Evolutionary conservation across 2,797 vertebrate species (phyloP).

Genomic region (Salarias fasciatus): DNA sequence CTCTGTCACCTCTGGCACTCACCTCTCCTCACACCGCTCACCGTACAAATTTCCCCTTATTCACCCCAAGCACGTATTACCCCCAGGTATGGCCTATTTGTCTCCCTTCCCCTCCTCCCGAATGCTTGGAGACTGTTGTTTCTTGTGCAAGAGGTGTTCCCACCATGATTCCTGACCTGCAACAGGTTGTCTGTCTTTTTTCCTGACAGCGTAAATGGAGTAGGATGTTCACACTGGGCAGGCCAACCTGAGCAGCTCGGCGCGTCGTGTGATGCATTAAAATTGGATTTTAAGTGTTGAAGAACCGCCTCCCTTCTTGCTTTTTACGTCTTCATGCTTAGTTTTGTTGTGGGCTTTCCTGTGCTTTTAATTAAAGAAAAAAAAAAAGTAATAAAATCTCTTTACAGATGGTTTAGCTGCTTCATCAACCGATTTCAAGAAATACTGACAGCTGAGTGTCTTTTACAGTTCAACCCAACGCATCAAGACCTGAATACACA

Average conservation of each 20-base stretch:
- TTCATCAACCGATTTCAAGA: slow-evolving; percentile 14
- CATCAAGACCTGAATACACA: slow-evolving; percentile 93
- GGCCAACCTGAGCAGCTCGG: slow-evolving; percentile 7
- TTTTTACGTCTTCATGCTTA: slow-evolving; percentile 3
- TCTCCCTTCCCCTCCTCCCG: slow-evolving; percentile 8
- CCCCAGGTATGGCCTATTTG: slow-evolving; percentile 6
- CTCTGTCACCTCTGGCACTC: slow-evolving; percentile 22
- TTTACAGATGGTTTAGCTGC: slow-evolving; percentile 14
- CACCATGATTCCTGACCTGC: slow-evolving; percentile 38
- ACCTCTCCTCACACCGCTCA: slow-evolving; percentile 14
- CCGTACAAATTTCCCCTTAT: slow-evolving; percentile 13
- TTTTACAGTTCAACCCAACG: slow-evolving; percentile 84
- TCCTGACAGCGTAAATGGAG: slow-evolving; percentile 33
- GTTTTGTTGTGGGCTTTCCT: slow-evolving; percentile 10
- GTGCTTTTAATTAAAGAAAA: no score
- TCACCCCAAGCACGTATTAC: slow-evolving; percentile 21
- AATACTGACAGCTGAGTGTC: slow-evolving; percentile 52
- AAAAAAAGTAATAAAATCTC: background rate
- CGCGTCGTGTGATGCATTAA: slow-evolving; percentile 24
- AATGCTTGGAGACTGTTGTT: slow-evolving; percentile 24
- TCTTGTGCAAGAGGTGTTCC: slow-evolving; percentile 13
- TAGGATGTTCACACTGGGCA: slow-evolving; percentile 11
- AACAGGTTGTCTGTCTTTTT: slow-evolving; percentile 33
- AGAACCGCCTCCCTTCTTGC: slow-evolving; percentile 18
- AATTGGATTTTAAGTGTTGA: slow-evolving; percentile 36